phyloP scores from a whole-genome alignment of 2,113 vertebrate genomes.

The Halichoeres trimaculatus region DNA sequence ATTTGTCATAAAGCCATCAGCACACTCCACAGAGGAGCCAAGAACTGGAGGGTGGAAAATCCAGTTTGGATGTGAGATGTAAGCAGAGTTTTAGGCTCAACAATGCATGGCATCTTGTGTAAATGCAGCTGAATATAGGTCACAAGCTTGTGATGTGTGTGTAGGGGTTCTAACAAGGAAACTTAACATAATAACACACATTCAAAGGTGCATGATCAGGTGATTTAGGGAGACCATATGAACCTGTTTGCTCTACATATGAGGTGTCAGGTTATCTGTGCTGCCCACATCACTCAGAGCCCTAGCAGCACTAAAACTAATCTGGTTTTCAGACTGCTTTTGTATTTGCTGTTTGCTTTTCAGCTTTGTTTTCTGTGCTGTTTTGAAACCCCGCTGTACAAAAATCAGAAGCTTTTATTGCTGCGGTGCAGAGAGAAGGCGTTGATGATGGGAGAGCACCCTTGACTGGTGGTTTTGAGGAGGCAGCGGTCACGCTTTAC shows the following conservation, averaged over 20 bases:
- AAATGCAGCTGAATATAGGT: constrained; percentile 25
- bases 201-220: not conserved
- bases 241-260: constrained; percentile 8
- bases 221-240: not conserved
- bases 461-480: constrained; percentile 76
- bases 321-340: constrained; percentile 8
- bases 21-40: constrained; percentile 29
- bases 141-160: constrained; percentile 1
- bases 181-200: not conserved
- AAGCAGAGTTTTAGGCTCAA: constrained; percentile 35
- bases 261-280: not conserved
- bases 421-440: constrained; percentile 55
- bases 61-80: constrained; percentile 42
- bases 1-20: constrained; percentile 55
- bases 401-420: constrained; percentile 56
- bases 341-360: constrained; percentile 24
- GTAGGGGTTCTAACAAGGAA: not conserved
- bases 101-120: constrained; percentile 26
- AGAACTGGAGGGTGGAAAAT: constrained; percentile 35
- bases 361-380: constrained; percentile 21
- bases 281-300: constrained; percentile 11
- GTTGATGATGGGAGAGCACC: constrained; percentile 69
- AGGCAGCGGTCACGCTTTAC: constrained; percentile 78
- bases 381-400: constrained; percentile 23
- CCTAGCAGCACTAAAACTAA: not conserved